A percentile compares a stretch with the other conserved stretches of the same genome.
Conservation (phyloP, 37 sponge, comb jelly and placozoan genomes). For the Chondrosia reniformis region DNA sequence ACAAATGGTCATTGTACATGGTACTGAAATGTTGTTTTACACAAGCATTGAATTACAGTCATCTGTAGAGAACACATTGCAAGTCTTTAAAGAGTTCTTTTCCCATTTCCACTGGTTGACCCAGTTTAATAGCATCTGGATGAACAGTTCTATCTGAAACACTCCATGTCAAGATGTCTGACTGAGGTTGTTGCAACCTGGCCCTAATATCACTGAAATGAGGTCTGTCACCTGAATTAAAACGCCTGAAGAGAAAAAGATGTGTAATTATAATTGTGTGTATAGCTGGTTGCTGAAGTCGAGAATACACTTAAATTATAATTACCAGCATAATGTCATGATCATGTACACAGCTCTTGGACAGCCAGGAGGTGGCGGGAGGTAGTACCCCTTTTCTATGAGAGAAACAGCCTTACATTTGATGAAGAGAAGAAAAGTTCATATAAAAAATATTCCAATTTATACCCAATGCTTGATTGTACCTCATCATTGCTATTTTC, state of each 20-base stretch:
- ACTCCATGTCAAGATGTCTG: too few relatives aligned
- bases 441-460: too few relatives aligned
- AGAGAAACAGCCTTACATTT: too few relatives aligned
- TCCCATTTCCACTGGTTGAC: background rate
- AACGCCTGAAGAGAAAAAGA: background rate
- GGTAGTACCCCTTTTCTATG: too few relatives aligned
- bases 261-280: background rate
- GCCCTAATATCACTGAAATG: background rate
- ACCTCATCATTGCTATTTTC: too few relatives aligned
- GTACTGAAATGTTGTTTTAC: too few relatives aligned
- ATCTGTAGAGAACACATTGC: too few relatives aligned
- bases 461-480: too few relatives aligned
- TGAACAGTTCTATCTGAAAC: background rate
- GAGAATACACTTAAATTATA: background rate
- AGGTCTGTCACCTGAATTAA: background rate
- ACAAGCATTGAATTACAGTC: too few relatives aligned
- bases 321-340: background rate
- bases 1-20: too few relatives aligned
- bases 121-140: background rate
- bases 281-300: background rate
- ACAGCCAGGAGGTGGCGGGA: too few relatives aligned
- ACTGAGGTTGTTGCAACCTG: background rate
- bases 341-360: background rate
- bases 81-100: background rate
- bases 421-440: too few relatives aligned